Evolutionary conservation across 1,140 invertebrate species (phyloP).

Genomic region (Lepidurus packardi): DNA sequence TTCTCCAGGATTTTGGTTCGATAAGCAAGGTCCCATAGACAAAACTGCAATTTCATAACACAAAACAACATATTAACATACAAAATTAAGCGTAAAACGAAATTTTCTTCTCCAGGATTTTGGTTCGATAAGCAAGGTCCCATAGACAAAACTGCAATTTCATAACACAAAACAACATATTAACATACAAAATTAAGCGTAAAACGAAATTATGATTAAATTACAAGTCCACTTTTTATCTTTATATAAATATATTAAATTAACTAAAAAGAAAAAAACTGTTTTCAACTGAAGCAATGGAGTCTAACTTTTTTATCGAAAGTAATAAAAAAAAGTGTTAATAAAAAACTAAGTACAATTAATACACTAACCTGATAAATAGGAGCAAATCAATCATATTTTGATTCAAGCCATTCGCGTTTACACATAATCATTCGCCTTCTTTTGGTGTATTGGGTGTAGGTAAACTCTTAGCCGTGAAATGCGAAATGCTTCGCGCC

Average conservation of each 20-base stretch:
- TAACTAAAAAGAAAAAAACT: no score
- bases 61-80: background rate
- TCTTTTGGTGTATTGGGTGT: no score
- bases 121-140: background rate
- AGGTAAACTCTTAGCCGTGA: no score
- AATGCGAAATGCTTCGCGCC: no score
- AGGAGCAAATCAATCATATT: background rate
- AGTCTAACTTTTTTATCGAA: background rate
- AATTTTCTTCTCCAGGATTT: background rate
- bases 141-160: conserved; percentile 3
- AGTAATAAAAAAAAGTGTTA: background rate
- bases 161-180: background rate
- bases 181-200: background rate
- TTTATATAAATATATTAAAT: no score
- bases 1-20: background rate
- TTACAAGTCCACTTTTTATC: no score
- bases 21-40: background rate
- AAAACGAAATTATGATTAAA: no score
- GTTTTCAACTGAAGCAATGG: background rate
- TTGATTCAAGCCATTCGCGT: conserved; percentile 9
- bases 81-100: no score
- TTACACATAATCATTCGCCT: background rate
- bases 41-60: background rate
- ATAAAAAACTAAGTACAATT: background rate
- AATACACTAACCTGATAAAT: background rate